These are phyloP conservation scores for Pseudanteris insignis DNA, from an alignment of 2,888 invertebrate genomes.

Conservation along the genomic window DNA sequence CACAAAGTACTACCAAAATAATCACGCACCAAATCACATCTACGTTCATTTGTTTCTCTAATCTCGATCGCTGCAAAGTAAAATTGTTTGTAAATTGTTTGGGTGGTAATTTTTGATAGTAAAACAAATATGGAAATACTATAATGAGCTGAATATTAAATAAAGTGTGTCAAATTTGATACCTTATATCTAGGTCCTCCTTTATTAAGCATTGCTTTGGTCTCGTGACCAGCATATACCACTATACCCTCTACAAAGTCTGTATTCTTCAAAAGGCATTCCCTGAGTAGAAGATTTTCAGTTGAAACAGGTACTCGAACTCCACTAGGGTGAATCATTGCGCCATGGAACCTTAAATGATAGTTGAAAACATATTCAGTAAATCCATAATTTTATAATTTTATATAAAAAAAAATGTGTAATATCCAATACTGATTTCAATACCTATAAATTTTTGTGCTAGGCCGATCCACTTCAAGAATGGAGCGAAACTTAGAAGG, in stretches of 20 bases:
- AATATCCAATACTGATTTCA: too few relatives aligned
- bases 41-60: slow-evolving; percentile 94
- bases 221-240: slow-evolving; percentile 95
- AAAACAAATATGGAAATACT: too few relatives aligned
- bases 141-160: too few relatives aligned
- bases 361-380: too few relatives aligned
- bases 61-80: slow-evolving; percentile 81
- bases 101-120: too few relatives aligned
- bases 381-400: too few relatives aligned
- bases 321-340: slow-evolving; percentile 83
- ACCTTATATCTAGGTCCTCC: slow-evolving; percentile 81
- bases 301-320: slow-evolving; percentile 83
- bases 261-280: slow-evolving; percentile 95
- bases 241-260: slow-evolving; percentile 96
- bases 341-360: slow-evolving; percentile 78
- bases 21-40: slow-evolving; percentile 97
- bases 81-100: background rate
- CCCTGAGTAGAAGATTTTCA: slow-evolving; percentile 90
- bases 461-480: slow-evolving; percentile 93
- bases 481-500: slow-evolving; percentile 83
- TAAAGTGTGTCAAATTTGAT: too few relatives aligned
- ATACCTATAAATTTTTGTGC: slow-evolving; percentile 89
- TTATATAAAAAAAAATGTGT: too few relatives aligned
- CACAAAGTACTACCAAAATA: slow-evolving; percentile 87
- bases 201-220: slow-evolving; percentile 97